Conservation (phyloP, 2,888 invertebrate genomes). For the Empis livida region DNA sequence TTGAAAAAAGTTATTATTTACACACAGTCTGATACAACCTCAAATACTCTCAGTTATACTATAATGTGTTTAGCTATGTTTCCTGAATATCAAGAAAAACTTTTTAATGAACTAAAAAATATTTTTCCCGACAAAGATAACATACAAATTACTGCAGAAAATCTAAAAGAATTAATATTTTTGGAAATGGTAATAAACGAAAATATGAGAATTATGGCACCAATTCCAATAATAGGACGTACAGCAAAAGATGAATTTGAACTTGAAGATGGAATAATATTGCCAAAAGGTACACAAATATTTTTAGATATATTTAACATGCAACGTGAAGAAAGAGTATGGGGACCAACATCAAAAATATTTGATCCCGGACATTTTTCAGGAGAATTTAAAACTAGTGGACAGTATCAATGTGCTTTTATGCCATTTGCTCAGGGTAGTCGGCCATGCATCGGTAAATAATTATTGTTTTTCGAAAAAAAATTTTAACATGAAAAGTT, state of each 20-base stretch:
- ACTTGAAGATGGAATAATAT: slow-evolving; percentile 20
- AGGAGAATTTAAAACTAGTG: neutral
- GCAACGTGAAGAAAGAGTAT: slow-evolving; percentile 27
- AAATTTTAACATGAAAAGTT: no score
- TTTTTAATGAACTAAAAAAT: slow-evolving; percentile 21
- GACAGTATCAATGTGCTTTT: slow-evolving; percentile 18
- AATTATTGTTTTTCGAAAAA: slow-evolving; percentile 11
- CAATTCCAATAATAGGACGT: slow-evolving; percentile 28
- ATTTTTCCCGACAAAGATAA: slow-evolving; percentile 16
- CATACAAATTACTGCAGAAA: slow-evolving; percentile 15
- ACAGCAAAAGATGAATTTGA: slow-evolving; percentile 20
- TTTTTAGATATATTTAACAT: slow-evolving; percentile 27
- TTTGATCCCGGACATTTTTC: slow-evolving; percentile 19
- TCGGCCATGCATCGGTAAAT: slow-evolving; percentile 28
- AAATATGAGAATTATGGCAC: slow-evolving; percentile 28
- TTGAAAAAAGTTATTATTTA: neutral
- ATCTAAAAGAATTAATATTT: slow-evolving; percentile 24
- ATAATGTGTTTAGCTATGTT: slow-evolving; percentile 31
- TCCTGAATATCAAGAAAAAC: slow-evolving; percentile 25
- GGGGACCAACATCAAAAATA: slow-evolving; percentile 28
- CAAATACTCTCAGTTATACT: slow-evolving; percentile 28
- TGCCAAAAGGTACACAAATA: slow-evolving; percentile 27
- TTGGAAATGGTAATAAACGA: slow-evolving; percentile 30
- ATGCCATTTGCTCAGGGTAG: slow-evolving; percentile 32
- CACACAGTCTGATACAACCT: slow-evolving; percentile 28